Evolutionary conservation across 2,113 vertebrate genomes (phyloP).

Genomic region (Nestor notabilis): DNA sequence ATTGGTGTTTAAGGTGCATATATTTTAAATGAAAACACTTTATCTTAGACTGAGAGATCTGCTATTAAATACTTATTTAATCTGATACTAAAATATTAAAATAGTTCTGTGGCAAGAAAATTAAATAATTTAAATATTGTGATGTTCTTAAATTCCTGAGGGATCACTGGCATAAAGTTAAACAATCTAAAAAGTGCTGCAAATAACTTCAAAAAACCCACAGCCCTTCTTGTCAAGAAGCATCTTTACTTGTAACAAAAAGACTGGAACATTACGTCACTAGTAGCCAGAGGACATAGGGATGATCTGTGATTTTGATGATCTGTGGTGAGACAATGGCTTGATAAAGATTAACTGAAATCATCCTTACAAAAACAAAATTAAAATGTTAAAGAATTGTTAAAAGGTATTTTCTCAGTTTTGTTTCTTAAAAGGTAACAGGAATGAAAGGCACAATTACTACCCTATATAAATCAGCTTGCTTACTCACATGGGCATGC

Average conservation of each 20-base stretch:
- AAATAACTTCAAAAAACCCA: background rate
- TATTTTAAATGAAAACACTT: background rate
- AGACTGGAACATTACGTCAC: background rate
- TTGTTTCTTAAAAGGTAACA: background rate
- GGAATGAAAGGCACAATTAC: background rate
- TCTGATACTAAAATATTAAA: background rate
- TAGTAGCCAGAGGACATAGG: background rate
- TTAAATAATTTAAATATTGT: slow-evolving; percentile 12
- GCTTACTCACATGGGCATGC: background rate
- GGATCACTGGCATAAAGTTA: background rate
- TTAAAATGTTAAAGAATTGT: background rate
- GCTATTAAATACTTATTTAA: background rate
- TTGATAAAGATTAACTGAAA: background rate
- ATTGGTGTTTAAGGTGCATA: background rate
- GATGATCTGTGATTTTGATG: background rate
- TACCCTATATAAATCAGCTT: background rate
- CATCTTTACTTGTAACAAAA: background rate
- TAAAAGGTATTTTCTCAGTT: background rate
- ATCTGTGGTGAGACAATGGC: background rate
- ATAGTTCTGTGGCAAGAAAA: slow-evolving; percentile 22
- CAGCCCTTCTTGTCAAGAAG: background rate
- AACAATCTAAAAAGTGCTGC: background rate
- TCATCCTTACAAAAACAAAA: background rate
- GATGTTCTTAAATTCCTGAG: background rate
- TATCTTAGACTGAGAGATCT: background rate